A percentile compares a stretch with the other conserved stretches of the same genome.
Conservation (phyloP, 92 coral and sea anemone genomes). For the Hydrozoanthus gracilis region DNA sequence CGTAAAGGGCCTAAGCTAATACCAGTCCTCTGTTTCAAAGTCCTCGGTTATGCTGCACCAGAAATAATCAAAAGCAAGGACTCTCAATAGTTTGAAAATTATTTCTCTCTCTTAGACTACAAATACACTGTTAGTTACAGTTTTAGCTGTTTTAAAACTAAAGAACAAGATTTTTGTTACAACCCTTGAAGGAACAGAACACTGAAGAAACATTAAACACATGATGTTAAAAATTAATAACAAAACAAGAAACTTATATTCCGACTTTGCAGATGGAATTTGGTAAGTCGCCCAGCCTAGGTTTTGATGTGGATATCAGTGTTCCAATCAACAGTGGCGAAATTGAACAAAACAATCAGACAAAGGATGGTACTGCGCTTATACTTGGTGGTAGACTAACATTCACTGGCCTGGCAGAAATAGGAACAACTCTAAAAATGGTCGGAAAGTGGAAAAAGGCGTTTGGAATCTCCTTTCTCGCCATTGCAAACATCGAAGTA, state of each 20-base stretch:
- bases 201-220: no score
- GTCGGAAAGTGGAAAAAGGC: conserved; percentile 79
- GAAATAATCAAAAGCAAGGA: no score
- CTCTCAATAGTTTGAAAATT: no score
- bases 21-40: no score
- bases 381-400: conserved; percentile 72
- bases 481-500: conserved; percentile 69
- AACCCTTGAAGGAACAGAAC: no score
- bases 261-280: conserved; percentile 25
- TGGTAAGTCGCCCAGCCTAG: conserved; percentile 57
- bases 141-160: no score
- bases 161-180: no score
- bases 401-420: conserved; percentile 70
- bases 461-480: conserved; percentile 71
- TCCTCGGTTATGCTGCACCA: not conserved
- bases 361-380: conserved; percentile 53
- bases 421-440: conserved; percentile 79
- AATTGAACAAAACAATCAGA: conserved; percentile 53
- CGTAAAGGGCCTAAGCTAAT: not conserved
- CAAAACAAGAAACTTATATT: not conserved
- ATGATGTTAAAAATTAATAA: no score
- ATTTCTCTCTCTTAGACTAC: no score
- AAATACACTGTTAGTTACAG: no score
- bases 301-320: conserved; percentile 74
- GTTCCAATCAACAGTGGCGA: conserved; percentile 75